phyloP scores from a whole-genome alignment of 2,113 vertebrate genomes.

The Pseudorasbora parva region DNA sequence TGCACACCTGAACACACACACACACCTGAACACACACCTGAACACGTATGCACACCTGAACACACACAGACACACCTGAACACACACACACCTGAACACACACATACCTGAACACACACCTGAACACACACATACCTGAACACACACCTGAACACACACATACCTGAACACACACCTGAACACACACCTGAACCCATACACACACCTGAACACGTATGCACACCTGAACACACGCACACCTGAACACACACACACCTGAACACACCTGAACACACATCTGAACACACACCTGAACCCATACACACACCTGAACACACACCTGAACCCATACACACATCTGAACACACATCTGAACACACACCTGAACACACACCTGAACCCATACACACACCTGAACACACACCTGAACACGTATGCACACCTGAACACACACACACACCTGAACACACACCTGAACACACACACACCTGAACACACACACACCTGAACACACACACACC shows the following conservation, averaged over 20 bases:
- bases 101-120: conserved; percentile 6
- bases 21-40: neutral
- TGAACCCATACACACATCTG: too few relatives aligned
- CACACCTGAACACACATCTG: too few relatives aligned
- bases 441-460: too few relatives aligned
- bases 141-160: conserved; percentile 13
- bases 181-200: too few relatives aligned
- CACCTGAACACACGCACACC: conserved; percentile 18
- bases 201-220: neutral
- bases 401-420: too few relatives aligned
- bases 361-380: neutral
- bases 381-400: too few relatives aligned
- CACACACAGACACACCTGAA: conserved; percentile 4
- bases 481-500: conserved; percentile 4
- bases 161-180: neutral
- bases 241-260: conserved; percentile 21
- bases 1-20: too few relatives aligned
- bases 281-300: too few relatives aligned
- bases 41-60: too few relatives aligned
- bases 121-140: too few relatives aligned
- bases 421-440: conserved; percentile 24
- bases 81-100: too few relatives aligned
- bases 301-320: neutral
- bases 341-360: too few relatives aligned
- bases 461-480: conserved; percentile 3